A percentile compares a stretch with the other conserved stretches of the same genome.
phyloP scores from a whole-genome alignment of 2,797 vertebrate genomes.

The Eptatretus atami region DNA sequence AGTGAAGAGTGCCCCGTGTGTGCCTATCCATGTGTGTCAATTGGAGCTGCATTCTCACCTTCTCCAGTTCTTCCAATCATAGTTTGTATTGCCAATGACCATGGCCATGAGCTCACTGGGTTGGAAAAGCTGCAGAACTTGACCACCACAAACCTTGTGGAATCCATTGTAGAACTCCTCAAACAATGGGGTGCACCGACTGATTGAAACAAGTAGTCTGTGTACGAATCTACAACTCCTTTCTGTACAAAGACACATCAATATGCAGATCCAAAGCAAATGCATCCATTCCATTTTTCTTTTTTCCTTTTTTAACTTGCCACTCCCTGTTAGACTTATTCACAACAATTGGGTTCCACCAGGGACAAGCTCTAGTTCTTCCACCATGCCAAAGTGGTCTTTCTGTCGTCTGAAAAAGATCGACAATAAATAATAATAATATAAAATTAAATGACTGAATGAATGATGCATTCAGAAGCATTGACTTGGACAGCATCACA shows the following conservation, averaged over 20 bases:
- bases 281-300: neutral
- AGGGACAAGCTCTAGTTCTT: constrained; percentile 56
- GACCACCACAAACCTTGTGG: constrained; percentile 94
- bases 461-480: no score
- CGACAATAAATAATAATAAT: no score
- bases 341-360: constrained; percentile 52
- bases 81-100: constrained; percentile 91
- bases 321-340: constrained; percentile 55
- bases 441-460: no score
- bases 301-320: neutral
- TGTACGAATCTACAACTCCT: constrained; percentile 59
- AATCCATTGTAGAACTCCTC: constrained; percentile 64
- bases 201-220: constrained; percentile 68
- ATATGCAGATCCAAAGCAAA: no score
- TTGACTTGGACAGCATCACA: no score
- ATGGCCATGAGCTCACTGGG: constrained; percentile 85
- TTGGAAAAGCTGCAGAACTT: constrained; percentile 79
- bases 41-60: constrained; percentile 19
- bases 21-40: no score
- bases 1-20: no score
- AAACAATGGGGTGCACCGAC: constrained; percentile 54
- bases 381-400: constrained; percentile 88
- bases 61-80: constrained; percentile 79
- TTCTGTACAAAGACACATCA: constrained; percentile 18
- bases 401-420: no score